Conservation (phyloP, 2,797 vertebrate genomes). For the Orestias chungarensis region DNA sequence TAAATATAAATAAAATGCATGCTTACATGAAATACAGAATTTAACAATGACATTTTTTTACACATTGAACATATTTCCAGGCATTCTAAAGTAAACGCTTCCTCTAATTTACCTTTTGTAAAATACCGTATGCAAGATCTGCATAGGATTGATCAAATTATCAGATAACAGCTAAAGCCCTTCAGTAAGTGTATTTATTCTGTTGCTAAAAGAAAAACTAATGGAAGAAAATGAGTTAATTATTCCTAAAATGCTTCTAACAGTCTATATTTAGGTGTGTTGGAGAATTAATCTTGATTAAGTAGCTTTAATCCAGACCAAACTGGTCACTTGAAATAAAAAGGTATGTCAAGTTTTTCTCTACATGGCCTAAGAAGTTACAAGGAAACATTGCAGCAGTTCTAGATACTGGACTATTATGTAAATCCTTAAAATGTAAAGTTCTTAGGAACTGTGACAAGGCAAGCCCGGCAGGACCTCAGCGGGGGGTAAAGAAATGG, state of each 20-base stretch:
- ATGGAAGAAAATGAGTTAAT: background rate
- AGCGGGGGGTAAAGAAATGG: background rate
- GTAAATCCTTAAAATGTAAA: background rate
- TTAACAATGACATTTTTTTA: background rate
- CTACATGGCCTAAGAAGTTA: background rate
- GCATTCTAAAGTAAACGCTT: background rate
- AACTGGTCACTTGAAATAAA: background rate
- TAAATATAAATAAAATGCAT: background rate
- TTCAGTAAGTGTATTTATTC: background rate
- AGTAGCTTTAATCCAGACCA: background rate
- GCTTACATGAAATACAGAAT: background rate
- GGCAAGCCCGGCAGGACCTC: background rate
- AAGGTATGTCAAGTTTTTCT: background rate
- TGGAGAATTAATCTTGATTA: background rate
- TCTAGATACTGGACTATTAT: background rate
- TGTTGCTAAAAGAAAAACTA: background rate
- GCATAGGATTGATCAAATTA: no score
- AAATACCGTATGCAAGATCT: no score
- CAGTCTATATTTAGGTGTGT: background rate
- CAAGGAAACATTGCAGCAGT: background rate
- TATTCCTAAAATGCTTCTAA: background rate
- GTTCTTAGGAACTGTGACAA: background rate
- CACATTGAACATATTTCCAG: background rate
- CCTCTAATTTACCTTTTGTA: background rate
- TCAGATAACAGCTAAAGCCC: background rate